These are phyloP conservation scores for Microctenopoma lineatum DNA, from an alignment of 2,797 vertebrate genomes.

Conservation along the genomic window DNA sequence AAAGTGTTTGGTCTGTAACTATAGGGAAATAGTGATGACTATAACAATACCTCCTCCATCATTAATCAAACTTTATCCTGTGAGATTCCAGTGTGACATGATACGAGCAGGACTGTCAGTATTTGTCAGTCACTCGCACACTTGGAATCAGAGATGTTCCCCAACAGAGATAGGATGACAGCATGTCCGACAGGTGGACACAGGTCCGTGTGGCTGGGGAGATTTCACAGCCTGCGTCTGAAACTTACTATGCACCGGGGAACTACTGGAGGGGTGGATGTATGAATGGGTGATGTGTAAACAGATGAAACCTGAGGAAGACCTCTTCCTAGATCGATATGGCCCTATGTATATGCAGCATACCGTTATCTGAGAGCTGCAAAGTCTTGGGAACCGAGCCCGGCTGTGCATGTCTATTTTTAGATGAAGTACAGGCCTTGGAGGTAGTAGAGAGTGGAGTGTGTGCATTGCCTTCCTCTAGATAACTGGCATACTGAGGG, in stretches of 20 bases:
- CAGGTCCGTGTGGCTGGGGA: slow-evolving; percentile 9
- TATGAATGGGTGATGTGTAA: slow-evolving; percentile 41
- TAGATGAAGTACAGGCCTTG: slow-evolving; percentile 54
- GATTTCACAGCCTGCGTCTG: slow-evolving; percentile 24
- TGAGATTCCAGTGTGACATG: not conserved
- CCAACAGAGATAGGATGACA: slow-evolving; percentile 9
- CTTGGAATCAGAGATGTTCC: slow-evolving; percentile 9
- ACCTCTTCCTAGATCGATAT: slow-evolving; percentile 49
- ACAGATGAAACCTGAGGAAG: slow-evolving; percentile 54
- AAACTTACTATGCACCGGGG: slow-evolving; percentile 29
- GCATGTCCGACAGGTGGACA: slow-evolving; percentile 32
- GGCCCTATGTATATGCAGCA: slow-evolving; percentile 28
- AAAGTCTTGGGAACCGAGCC: slow-evolving; percentile 41
- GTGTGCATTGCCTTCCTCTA: slow-evolving; percentile 41
- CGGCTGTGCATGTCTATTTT: slow-evolving; percentile 60
- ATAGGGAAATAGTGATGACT: not conserved
- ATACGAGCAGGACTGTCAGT: slow-evolving; percentile 6
- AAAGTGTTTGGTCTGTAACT: no score
- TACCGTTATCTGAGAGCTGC: slow-evolving; percentile 61
- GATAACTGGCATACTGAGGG: slow-evolving; percentile 67
- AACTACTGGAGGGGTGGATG: slow-evolving; percentile 16
- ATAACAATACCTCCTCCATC: not conserved
- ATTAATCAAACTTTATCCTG: not conserved
- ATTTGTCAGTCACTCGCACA: slow-evolving; percentile 12
- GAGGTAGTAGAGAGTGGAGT: slow-evolving; percentile 50